These are phyloP conservation scores for Petrocephalus sullivani DNA, from an alignment of 2,797 vertebrate genomes.

Conservation along the genomic window DNA sequence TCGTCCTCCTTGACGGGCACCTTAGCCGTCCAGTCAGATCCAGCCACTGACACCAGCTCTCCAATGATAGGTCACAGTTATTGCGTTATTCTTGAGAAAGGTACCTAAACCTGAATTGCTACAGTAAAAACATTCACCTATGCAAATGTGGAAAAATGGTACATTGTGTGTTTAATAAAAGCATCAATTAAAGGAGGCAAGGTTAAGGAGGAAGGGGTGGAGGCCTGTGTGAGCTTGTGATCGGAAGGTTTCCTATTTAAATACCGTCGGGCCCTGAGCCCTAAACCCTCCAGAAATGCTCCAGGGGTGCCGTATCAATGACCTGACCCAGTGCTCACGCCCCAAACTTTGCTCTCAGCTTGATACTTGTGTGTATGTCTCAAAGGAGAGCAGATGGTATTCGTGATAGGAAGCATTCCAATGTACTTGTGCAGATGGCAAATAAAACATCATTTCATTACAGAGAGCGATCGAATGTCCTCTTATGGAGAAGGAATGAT, in stretches of 20 bases:
- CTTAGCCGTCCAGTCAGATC: not conserved
- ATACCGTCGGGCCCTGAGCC: not conserved
- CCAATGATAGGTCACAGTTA: not conserved
- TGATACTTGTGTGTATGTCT: not conserved
- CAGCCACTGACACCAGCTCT: not conserved
- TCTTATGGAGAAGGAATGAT: not conserved
- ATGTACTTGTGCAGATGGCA: not conserved
- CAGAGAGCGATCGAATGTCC: not conserved
- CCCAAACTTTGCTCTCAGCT: not conserved
- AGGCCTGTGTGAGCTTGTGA: not conserved
- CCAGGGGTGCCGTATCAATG: not conserved
- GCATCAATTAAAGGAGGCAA: not conserved
- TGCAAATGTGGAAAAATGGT: not conserved
- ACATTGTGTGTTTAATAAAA: not conserved
- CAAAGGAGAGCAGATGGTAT: not conserved
- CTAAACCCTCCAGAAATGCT: not conserved
- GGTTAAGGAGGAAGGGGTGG: not conserved
- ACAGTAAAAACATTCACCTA: not conserved
- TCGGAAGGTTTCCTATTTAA: not conserved
- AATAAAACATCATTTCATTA: no score
- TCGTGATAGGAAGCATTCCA: not conserved
- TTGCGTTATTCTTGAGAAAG: not conserved
- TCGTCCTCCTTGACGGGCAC: not conserved
- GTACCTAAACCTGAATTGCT: not conserved
- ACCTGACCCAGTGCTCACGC: not conserved